Evolutionary conservation across 2,888 invertebrate genomes (phyloP), one percentile per base, ranked within the genome.

Genomic region (Teleogryllus oceanicus): DNA sequence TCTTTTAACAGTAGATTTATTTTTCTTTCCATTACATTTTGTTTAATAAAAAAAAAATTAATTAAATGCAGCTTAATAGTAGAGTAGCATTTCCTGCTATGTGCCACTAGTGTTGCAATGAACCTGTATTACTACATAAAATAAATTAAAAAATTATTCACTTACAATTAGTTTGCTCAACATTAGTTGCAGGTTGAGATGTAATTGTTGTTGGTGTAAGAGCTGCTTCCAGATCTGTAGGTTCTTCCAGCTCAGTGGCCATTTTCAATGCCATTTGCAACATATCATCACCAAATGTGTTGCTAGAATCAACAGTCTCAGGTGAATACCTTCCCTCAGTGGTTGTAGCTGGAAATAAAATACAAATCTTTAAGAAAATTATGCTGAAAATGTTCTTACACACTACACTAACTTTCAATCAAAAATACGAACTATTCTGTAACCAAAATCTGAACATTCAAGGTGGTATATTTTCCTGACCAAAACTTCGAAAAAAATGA

Each of bases 221-320:
- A 21, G 94, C 93, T 0, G 94, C 93, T 87, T 96, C 96, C 78
- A 96, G 88, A 86, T 96, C 96, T 1, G 94, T 92, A 49, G 94
- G 93, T 84, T 95, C 95, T 82, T 94, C 94, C 83, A 95, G 91
- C 84, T 95, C 96, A 21, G 88, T 88, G 82, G 94, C 94, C 93
- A 94, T 94, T 87, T 95, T 94, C 1, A 95, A 87, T 4, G 95
- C 95, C 92, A 95, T 94, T 87, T 95, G 94, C 4, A 95, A 87
- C 90, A 95, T 93, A 85, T 95, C 94, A 83, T 95, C 95, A 11
- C 94, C 94, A 84, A 94, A 95, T 1, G 94, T 90, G 82, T 89
- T 89, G 82, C 87, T 89, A 1, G 91, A 89, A 83, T 91, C 92
- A 80, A 89, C 90, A 0, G 89, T 89, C 84, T 92, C 91, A 0